These are phyloP conservation scores for Lysandra bellargus DNA, from an alignment of 2,888 invertebrate species.

Conservation along the genomic window DNA sequence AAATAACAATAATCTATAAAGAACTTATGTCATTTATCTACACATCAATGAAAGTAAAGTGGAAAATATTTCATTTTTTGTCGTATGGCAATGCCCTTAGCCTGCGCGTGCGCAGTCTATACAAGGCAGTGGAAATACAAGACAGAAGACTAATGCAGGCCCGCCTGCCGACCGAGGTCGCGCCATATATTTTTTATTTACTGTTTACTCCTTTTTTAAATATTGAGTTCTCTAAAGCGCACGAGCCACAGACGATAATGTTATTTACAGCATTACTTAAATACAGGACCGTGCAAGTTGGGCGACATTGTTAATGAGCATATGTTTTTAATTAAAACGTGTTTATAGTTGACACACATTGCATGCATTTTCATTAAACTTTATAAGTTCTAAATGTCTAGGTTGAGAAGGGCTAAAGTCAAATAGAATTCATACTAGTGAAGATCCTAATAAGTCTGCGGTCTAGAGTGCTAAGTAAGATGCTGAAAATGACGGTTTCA, in stretches of 20 bases:
- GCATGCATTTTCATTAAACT: neutral
- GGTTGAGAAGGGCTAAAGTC: neutral
- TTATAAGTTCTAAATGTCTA: neutral
- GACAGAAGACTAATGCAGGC: slow-evolving; percentile 71
- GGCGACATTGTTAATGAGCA: slow-evolving; percentile 28
- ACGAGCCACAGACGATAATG: slow-evolving; percentile 36
- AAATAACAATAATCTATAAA: neutral
- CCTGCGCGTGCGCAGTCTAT: slow-evolving; percentile 69
- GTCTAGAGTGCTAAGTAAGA: neutral
- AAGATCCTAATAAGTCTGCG: neutral
- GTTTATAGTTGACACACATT: neutral
- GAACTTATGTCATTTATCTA: slow-evolving; percentile 20
- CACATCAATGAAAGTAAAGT: slow-evolving; percentile 8
- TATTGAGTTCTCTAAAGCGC: slow-evolving; percentile 39
- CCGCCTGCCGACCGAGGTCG: slow-evolving; percentile 57
- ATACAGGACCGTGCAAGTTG: slow-evolving; percentile 8
- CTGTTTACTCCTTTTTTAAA: slow-evolving; percentile 51
- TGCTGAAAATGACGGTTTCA: neutral
- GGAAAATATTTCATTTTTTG: slow-evolving; percentile 38
- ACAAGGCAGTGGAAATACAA: slow-evolving; percentile 70
- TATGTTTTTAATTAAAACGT: slow-evolving; percentile 22
- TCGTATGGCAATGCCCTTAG: slow-evolving; percentile 55
- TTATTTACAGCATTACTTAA: slow-evolving; percentile 27
- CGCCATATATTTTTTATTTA: slow-evolving; percentile 61
- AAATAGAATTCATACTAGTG: neutral